phyloP scores from a whole-genome alignment of 2,797 vertebrate genomes.

The Heliangelus exortis region DNA sequence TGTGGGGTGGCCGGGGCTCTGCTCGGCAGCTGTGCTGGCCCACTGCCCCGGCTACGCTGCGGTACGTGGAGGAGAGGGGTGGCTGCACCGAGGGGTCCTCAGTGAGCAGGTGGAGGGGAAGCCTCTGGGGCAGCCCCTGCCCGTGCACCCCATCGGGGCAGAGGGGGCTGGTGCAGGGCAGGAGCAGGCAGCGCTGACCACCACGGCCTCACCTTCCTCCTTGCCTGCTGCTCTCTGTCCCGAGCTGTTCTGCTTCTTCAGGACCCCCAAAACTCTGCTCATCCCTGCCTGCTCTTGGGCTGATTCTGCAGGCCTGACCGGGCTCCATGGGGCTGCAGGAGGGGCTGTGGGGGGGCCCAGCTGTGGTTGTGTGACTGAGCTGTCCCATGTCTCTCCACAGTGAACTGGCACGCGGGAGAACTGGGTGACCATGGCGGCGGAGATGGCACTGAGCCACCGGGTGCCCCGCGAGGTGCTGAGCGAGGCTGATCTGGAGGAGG shows the following conservation, averaged over 20 bases:
- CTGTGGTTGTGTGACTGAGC: fast-evolving
- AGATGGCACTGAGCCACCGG: slow-evolving; percentile 31
- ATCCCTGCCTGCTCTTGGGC: neutral
- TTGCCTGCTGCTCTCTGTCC: neutral
- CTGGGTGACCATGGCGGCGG: neutral
- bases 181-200: neutral
- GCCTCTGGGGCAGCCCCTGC: neutral
- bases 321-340: fast-evolving
- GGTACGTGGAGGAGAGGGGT: neutral
- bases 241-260: neutral
- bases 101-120: fast-evolving
- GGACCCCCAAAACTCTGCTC: neutral
- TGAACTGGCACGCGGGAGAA: neutral
- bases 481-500: slow-evolving; percentile 85
- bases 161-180: neutral
- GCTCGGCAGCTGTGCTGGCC: neutral
- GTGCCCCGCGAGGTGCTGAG: slow-evolving; percentile 80
- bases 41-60: neutral
- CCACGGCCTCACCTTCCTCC: neutral
- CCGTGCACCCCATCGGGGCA: fast-evolving
- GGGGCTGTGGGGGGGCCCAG: neutral
- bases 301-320: neutral
- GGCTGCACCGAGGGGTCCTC: neutral
- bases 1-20: neutral
- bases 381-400: neutral